Evolutionary conservation across 2,888 invertebrate genomes (phyloP).

Genomic region (Agapostemon virescens): DNA sequence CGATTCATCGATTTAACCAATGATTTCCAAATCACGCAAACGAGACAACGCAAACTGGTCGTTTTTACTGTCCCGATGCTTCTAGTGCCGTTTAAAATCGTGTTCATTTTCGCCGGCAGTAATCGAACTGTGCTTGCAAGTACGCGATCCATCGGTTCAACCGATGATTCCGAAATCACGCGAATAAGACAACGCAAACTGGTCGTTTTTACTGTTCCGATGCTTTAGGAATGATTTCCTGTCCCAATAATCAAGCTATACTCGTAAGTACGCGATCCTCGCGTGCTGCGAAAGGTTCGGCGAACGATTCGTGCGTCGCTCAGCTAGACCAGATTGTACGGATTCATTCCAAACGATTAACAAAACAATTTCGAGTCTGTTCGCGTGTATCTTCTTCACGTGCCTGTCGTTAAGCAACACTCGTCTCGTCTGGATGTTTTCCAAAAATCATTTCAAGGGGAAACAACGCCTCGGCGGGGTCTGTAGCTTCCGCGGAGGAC

Average conservation of each 20-base stretch:
- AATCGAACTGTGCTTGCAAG: not conserved
- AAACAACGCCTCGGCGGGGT: not conserved
- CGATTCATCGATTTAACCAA: no score
- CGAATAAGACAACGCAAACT: no score
- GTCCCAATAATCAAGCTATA: not conserved
- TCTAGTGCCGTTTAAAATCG: no score
- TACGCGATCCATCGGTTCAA: no score
- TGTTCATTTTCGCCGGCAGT: not conserved
- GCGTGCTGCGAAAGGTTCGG: not conserved
- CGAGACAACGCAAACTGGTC: not conserved
- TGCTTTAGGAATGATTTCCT: no score
- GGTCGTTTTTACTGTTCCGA: not conserved
- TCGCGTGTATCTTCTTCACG: not conserved
- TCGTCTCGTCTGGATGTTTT: not conserved
- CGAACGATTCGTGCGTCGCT: not conserved
- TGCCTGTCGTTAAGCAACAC: not conserved
- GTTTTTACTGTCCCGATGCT: not conserved
- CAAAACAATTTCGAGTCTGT: not conserved
- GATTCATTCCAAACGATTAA: not conserved
- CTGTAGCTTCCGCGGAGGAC: constrained; percentile 35
- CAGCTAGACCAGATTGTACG: constrained; percentile 8
- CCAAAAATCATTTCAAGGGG: not conserved
- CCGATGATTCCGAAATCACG: no score
- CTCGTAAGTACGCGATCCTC: not conserved
- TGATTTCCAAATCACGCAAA: no score